Evolutionary conservation across 1,140 invertebrate species (phyloP).

Genomic region (Ostrea denselamellosa): DNA sequence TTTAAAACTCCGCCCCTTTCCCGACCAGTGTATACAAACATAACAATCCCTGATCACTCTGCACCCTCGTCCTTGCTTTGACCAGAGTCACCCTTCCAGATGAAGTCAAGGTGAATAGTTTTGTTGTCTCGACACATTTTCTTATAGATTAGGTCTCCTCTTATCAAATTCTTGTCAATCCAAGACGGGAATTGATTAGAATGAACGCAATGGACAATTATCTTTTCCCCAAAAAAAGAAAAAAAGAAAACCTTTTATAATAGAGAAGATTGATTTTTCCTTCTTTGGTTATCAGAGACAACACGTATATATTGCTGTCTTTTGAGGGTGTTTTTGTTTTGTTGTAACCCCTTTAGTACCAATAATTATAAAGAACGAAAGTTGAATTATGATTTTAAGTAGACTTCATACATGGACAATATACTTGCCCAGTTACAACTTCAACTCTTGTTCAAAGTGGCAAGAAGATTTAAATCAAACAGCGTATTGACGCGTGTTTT

Average conservation of each 20-base stretch:
- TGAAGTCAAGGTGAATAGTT: constrained; percentile 29
- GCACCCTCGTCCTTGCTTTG: neutral
- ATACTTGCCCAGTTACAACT: too few relatives aligned
- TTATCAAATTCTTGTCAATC: constrained; percentile 15
- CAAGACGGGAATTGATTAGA: constrained; percentile 19
- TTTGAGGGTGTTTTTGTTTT: too few relatives aligned
- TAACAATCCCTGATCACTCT: neutral
- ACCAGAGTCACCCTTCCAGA: neutral
- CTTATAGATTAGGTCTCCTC: neutral
- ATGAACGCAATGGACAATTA: neutral
- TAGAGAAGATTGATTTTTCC: too few relatives aligned
- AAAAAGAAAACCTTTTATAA: neutral
- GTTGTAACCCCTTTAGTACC: too few relatives aligned
- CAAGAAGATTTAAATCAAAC: too few relatives aligned
- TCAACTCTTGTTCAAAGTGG: too few relatives aligned
- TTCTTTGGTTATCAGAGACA: too few relatives aligned
- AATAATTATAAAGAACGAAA: too few relatives aligned
- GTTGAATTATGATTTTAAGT: too few relatives aligned
- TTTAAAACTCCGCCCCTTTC: neutral
- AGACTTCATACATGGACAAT: too few relatives aligned
- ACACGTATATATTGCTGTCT: too few relatives aligned
- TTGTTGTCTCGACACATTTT: constrained; percentile 1
- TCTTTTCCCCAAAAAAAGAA: neutral
- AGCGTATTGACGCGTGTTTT: too few relatives aligned
- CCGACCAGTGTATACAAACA: neutral